phyloP scores from a whole-genome alignment of 1,140 invertebrate genomes.

The Ceratina japonica region DNA sequence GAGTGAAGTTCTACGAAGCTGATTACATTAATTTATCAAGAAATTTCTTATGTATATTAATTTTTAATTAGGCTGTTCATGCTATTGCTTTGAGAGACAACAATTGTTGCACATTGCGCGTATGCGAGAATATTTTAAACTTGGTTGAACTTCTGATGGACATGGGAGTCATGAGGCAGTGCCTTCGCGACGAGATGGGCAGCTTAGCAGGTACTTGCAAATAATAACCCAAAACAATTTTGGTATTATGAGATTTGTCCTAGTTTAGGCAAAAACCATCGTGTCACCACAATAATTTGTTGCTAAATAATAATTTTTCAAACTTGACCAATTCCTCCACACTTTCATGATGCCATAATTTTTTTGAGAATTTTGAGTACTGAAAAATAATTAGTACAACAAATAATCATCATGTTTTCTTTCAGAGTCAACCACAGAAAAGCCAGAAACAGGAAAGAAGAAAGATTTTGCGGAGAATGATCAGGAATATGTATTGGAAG shows the following conservation, averaged over 20 bases:
- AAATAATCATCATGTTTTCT: neutral
- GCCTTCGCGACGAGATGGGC: conserved; percentile 76
- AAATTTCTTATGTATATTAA: neutral
- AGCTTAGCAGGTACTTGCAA: conserved; percentile 48
- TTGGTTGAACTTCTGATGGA: conserved; percentile 93
- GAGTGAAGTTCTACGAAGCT: conserved; percentile 19
- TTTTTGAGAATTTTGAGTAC: neutral
- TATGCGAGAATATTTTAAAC: conserved; percentile 94
- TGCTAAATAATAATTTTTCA: no score
- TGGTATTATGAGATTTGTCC: no score
- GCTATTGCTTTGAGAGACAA: conserved; percentile 89
- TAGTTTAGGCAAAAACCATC: no score
- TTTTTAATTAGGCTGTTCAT: conserved; percentile 87
- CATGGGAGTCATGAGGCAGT: conserved; percentile 88
- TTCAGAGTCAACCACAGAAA: conserved; percentile 57
- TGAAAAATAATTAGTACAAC: neutral
- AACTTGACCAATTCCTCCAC: no score
- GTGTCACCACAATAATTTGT: no score
- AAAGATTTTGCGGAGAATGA: conserved; percentile 80
- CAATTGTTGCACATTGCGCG: conserved; percentile 88
- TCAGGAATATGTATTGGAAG: conserved; percentile 71
- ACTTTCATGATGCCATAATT: no score
- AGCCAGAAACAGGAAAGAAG: conserved; percentile 75
- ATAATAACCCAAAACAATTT: no score
- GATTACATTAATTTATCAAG: neutral